These are phyloP conservation scores for Oophaga pumilio DNA, from an alignment of 2,113 vertebrate genomes.

Conservation along the genomic window DNA sequence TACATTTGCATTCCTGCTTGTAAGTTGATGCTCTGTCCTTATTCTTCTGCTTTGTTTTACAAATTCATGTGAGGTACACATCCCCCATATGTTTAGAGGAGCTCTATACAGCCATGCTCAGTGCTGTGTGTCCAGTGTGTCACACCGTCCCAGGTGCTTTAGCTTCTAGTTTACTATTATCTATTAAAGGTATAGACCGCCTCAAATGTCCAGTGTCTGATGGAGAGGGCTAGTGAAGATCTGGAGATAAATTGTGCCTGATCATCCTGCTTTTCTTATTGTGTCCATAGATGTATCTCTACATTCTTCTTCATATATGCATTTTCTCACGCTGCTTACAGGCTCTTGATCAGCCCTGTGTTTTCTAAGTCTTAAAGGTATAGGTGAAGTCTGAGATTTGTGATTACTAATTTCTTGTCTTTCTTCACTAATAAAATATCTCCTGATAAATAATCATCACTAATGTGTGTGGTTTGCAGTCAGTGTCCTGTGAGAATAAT, in stretches of 20 bases:
- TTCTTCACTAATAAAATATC: background rate
- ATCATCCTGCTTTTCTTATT: background rate
- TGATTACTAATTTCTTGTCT: background rate
- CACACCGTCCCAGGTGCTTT: too few relatives aligned
- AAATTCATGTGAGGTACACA: background rate
- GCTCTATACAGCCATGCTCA: too few relatives aligned
- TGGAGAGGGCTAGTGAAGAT: too few relatives aligned
- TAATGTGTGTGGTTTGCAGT: slow-evolving; percentile 65
- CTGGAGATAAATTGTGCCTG: background rate
- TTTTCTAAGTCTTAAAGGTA: slow-evolving; percentile 70
- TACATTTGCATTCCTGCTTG: background rate
- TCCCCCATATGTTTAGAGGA: too few relatives aligned
- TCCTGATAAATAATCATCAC: slow-evolving; percentile 61
- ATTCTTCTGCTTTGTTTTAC: background rate
- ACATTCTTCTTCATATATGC: background rate
- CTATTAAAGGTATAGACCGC: too few relatives aligned
- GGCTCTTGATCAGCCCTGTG: slow-evolving; percentile 68
- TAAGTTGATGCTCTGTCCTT: background rate
- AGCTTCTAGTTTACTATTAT: too few relatives aligned
- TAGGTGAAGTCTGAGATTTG: slow-evolving; percentile 53
- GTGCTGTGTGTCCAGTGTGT: too few relatives aligned
- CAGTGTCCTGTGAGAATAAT: slow-evolving; percentile 48
- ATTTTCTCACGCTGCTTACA: slow-evolving; percentile 67
- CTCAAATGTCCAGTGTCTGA: too few relatives aligned
- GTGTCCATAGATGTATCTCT: background rate